Evolutionary conservation across 2,113 vertebrate species (phyloP).

Genomic region (Sclerurus mexicanus): DNA sequence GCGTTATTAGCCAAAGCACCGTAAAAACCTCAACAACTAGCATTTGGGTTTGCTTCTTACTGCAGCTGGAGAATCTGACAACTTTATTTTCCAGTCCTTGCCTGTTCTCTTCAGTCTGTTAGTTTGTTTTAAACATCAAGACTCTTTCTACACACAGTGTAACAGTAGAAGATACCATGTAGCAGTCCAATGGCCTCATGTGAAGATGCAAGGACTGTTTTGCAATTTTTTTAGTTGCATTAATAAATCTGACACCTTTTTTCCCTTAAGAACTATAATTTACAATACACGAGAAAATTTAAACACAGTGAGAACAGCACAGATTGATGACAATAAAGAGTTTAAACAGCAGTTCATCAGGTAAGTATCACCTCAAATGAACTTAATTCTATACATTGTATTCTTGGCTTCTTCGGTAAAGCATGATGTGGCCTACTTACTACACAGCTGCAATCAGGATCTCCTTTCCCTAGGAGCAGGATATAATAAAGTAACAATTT

Average conservation of each 20-base stretch:
- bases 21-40: constrained; percentile 5
- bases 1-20: neutral
- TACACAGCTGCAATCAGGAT: neutral
- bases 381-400: neutral
- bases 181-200: neutral
- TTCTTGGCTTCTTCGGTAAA: neutral
- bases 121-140: neutral
- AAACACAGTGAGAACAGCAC: neutral
- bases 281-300: neutral
- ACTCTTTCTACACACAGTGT: neutral
- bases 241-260: neutral
- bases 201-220: neutral
- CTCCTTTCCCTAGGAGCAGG: neutral
- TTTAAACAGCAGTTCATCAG: neutral
- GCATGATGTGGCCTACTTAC: neutral
- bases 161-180: neutral
- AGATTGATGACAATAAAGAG: neutral
- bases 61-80: neutral
- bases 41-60: neutral
- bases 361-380: neutral
- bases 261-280: neutral
- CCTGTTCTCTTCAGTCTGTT: neutral
- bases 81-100: neutral
- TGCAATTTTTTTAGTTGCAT: neutral
- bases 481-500: neutral